These are phyloP conservation scores for Microcebus griseorufus DNA, from an alignment of 2,113 vertebrate genomes.

Conservation along the genomic window DNA sequence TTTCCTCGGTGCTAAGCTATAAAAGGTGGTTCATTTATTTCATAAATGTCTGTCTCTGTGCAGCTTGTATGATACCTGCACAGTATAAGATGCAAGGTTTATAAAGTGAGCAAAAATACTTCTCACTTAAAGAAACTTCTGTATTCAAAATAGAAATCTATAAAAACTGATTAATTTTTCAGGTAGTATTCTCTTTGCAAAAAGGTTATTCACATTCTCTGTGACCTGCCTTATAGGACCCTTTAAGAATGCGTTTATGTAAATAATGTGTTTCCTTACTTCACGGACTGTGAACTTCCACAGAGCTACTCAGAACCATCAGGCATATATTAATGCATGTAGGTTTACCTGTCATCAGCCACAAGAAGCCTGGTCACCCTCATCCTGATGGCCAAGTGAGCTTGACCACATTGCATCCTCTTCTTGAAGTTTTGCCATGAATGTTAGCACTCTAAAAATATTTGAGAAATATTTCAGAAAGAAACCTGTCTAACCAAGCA, in stretches of 20 bases:
- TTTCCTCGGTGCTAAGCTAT: background rate
- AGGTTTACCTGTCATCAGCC: background rate
- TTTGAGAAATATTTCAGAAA: slow-evolving; percentile 10
- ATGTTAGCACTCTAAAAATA: background rate
- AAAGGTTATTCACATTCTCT: background rate
- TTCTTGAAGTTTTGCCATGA: background rate
- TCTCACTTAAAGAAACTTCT: background rate
- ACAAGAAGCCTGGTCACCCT: background rate
- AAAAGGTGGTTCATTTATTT: background rate
- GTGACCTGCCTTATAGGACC: background rate
- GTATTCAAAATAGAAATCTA: background rate
- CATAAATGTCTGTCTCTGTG: background rate
- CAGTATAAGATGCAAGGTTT: background rate
- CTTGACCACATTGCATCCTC: background rate
- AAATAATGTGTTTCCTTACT: background rate
- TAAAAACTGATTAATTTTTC: background rate
- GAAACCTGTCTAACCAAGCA: background rate
- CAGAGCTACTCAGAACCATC: background rate
- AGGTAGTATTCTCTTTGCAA: background rate
- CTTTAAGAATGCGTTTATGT: background rate
- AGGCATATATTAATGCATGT: background rate
- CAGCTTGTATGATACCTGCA: background rate
- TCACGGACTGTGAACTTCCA: background rate
- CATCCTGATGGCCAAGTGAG: background rate
- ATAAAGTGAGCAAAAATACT: background rate